Base-by-base conservation (phyloP, 2,888 invertebrate genomes). In the Hanleya hanleyi region DNA sequence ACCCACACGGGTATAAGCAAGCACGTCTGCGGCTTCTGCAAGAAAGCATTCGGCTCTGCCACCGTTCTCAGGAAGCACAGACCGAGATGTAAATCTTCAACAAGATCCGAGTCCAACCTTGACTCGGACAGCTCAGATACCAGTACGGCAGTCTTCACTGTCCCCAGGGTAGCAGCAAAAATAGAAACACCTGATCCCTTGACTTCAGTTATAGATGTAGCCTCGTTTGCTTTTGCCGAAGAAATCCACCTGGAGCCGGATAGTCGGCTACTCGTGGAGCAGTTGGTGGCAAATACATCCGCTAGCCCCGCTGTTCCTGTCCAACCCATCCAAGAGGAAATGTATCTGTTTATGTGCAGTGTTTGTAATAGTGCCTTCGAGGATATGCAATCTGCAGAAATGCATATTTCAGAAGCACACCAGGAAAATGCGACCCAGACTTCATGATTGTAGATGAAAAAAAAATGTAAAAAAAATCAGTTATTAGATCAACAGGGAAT, bases 311-410 rank as follows among this genome's bases (percentile, higher is more conserved):
- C n/a, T n/a, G n/a, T n/a, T n/a, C n/a, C n/a, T n/a, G n/a, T n/a
- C n/a, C n/a, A n/a, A n/a, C n/a, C n/a, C n/a, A 62, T 66, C 15
- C 61, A 47, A 15, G 71, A 75, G 69, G 70, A 64, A n/a, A 41
- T 75, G 7, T 79, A 80, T 32, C 72, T 83, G 7, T 84, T 75
- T 70, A 77, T 81, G 38, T 84, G 84, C 67, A 84, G 84, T 71
- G 84, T 82, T 62, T 84, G 84, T 69, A 76, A 75, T 36, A 72
- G 78, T 6, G 73, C 76, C 7, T 84, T 84, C 68, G 38, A 41
- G n/a, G 67, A 76, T 22, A 78, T 77, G 22, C 65, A 67, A 32
- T 75, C 77, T 36, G 84, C 83, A 7, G 81, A 83, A 69, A 36
- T 70, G 9, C 84, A 84, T 69, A 77, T 84, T 26, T n/a, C n/a